phyloP scores from a whole-genome alignment of 2,113 vertebrate genomes.

The Peromyscus leucopus region DNA sequence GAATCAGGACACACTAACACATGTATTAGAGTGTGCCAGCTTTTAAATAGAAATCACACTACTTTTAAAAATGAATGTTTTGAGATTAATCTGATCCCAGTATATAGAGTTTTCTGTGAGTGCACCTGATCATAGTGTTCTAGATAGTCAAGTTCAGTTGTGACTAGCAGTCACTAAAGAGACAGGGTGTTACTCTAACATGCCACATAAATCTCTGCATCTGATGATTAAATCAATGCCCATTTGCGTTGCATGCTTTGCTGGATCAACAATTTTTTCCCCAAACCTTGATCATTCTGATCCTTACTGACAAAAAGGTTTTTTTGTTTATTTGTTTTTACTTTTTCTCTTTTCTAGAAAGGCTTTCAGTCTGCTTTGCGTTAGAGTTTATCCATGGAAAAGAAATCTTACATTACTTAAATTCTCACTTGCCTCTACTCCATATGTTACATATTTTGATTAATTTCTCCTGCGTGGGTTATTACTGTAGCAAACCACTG shows the following conservation, averaged over 20 bases:
- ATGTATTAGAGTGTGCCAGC: neutral
- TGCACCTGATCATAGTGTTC: constrained; percentile 10
- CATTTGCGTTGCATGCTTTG: neutral
- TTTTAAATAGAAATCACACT: constrained; percentile 5
- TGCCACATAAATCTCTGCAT: neutral
- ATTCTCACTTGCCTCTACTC: neutral
- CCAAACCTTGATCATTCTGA: constrained; percentile 15
- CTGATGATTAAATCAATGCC: neutral
- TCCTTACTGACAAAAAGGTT: neutral
- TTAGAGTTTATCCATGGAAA: neutral
- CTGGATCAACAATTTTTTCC: neutral
- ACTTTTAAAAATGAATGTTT: constrained; percentile 1
- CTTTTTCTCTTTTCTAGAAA: neutral
- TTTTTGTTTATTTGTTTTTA: neutral
- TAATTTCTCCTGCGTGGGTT: neutral
- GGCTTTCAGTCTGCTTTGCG: neutral
- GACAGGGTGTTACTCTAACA: neutral
- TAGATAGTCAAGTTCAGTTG: constrained; percentile 24
- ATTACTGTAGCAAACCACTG: neutral
- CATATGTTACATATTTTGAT: constrained; percentile 20
- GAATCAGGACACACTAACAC: neutral
- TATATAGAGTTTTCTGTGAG: neutral
- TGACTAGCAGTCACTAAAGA: constrained; percentile 50
- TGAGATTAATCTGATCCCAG: constrained; percentile 15
- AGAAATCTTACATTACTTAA: neutral